Evolutionary conservation across 2,888 invertebrate genomes (phyloP).

Genomic region (Tridacna gigas): DNA sequence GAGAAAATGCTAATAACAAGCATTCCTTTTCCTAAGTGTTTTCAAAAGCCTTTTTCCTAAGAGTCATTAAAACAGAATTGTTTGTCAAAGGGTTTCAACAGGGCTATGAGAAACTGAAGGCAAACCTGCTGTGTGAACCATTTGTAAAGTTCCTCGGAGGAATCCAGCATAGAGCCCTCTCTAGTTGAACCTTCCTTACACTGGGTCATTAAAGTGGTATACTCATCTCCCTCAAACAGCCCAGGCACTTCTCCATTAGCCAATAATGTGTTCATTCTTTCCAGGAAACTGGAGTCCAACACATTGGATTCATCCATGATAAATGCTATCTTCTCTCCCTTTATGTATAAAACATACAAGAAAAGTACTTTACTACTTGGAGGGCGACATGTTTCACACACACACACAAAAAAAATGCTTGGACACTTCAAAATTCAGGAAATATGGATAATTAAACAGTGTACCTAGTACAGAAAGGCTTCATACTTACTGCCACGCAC

Average conservation of each 20-base stretch:
- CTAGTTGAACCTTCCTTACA: conserved; percentile 99
- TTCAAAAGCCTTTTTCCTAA: neutral
- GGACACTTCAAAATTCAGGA: too few species aligned
- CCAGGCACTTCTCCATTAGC: conserved; percentile 97
- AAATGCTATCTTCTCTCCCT: conserved; percentile 99
- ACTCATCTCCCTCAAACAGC: conserved; percentile 93
- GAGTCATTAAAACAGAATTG: too few species aligned
- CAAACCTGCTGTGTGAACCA: conserved; percentile 95
- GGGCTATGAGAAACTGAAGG: neutral
- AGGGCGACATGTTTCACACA: too few species aligned
- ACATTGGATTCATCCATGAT: conserved; percentile 99
- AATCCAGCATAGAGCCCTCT: conserved; percentile 99
- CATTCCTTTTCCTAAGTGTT: neutral
- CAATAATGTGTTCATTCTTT: conserved; percentile 99
- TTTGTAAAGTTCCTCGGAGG: conserved; percentile 99
- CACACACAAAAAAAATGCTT: too few species aligned
- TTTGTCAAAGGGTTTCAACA: too few species aligned
- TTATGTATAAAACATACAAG: conserved; percentile 77
- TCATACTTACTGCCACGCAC: too few species aligned
- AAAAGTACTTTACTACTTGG: too few species aligned
- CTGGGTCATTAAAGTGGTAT: conserved; percentile 99
- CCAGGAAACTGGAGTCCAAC: conserved; percentile 98
- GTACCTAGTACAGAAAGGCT: too few species aligned
- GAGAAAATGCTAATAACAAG: neutral
- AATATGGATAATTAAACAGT: too few species aligned